phyloP scores from a whole-genome alignment of 2,113 vertebrate species.

The Mirza zaza region DNA sequence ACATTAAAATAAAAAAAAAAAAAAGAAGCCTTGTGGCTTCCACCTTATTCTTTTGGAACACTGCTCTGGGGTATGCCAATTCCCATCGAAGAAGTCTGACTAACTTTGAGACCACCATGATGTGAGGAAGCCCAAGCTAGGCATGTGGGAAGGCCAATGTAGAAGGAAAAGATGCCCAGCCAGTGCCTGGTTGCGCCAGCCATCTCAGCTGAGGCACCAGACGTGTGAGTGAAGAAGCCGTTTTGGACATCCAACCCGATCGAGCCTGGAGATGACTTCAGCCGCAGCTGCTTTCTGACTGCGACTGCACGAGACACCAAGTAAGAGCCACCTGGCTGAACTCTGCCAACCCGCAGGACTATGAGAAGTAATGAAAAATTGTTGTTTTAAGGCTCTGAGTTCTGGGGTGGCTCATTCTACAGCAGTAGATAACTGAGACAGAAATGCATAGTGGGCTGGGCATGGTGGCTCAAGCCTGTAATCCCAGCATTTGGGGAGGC shows the following conservation, averaged over 20 bases:
- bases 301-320: neutral
- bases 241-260: neutral
- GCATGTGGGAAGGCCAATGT: neutral
- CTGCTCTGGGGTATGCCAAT: neutral
- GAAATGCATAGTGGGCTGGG: neutral
- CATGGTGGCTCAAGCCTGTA: no score
- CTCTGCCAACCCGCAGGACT: neutral
- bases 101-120: neutral
- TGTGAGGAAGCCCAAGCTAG: neutral
- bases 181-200: neutral
- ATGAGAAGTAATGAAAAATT: neutral
- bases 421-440: neutral
- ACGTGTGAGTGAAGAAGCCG: neutral
- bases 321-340: neutral
- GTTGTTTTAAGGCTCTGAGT: neutral
- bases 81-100: neutral
- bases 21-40: neutral
- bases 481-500: no score
- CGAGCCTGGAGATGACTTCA: neutral
- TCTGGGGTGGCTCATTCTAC: neutral
- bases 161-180: neutral
- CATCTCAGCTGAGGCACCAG: neutral
- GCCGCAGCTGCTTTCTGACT: neutral
- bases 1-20: no score
- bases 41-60: neutral